Evolutionary conservation across 92 coral and sea anemone species (phyloP).

Genomic region (Hydrozoanthus gracilis): DNA sequence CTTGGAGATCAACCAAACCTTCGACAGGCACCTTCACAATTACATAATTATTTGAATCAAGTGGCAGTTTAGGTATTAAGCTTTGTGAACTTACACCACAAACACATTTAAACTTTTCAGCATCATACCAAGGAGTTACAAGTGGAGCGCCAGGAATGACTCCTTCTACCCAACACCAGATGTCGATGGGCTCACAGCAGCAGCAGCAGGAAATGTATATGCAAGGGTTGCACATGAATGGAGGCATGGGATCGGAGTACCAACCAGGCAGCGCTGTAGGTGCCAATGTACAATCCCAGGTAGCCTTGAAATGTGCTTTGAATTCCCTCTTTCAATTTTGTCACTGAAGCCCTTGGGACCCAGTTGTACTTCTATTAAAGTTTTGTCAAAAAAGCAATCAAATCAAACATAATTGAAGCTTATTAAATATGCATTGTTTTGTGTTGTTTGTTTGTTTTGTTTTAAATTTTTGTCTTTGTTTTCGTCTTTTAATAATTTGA

Average conservation of each 20-base stretch:
- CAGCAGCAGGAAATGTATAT: slow-evolving; percentile 93
- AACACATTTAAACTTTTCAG: slow-evolving; percentile 9
- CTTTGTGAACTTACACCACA: background rate
- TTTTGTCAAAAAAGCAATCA: too few relatives aligned
- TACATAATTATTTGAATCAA: background rate
- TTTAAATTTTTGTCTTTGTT: too few relatives aligned
- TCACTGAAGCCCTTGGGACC: too few relatives aligned
- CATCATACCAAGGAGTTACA: slow-evolving; percentile 67
- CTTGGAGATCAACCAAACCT: too few relatives aligned
- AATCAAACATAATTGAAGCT: too few relatives aligned
- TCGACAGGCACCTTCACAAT: too few relatives aligned
- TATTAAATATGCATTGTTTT: too few relatives aligned
- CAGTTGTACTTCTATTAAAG: too few relatives aligned
- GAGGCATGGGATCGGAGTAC: slow-evolving; percentile 92
- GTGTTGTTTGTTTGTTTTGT: too few relatives aligned
- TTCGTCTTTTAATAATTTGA: too few relatives aligned
- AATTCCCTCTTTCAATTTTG: too few relatives aligned
- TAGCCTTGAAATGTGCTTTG: slow-evolving; percentile 24
- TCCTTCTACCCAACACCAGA: slow-evolving; percentile 92
- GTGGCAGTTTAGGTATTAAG: background rate
- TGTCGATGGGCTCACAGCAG: slow-evolving; percentile 88
- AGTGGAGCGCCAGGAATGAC: slow-evolving; percentile 85
- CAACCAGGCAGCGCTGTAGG: slow-evolving; percentile 94
- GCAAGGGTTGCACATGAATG: slow-evolving; percentile 98
- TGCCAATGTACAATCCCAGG: slow-evolving; percentile 99